Evolutionary conservation across 1,140 invertebrate species (phyloP), one percentile per base, ranked within the genome.

Genomic region (Pissodes strobi): DNA sequence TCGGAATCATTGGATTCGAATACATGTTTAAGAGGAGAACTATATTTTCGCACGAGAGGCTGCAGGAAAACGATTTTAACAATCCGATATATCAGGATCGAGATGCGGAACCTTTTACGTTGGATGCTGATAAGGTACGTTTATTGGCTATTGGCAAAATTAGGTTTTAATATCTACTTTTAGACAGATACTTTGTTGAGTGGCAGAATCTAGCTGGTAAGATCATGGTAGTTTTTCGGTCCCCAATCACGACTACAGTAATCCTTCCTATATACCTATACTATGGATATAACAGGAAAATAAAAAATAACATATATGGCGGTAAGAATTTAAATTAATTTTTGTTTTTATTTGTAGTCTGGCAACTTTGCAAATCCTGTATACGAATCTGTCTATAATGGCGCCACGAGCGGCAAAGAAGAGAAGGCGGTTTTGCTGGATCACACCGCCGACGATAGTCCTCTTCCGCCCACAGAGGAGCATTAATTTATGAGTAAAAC

Each of bases 301-400:
- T 41, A 1, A 9, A 22, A 23, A 23, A 49, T 9, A 49, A 49
- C 22, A 2, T 12, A 25, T 5, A 41, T 4, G 4, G 4, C 38
- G 5, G n/a, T n/a, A n/a, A n/a, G n/a, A n/a, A 34, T 22, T n/a
- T 6, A 39, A 56, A 56, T 5, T 18, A 17, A 45, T 17, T 27
- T 3, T 30, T n/a, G 3, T 0, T 19, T 49, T 55, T 66, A 74
- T 73, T 74, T 71, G n/a, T 69, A 79, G 79, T 69, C 78, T 82
- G 83, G 79, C 30, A 91, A 92, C 78, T 93, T 93, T 81, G 88
- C 87, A 19, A 93, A 93, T 80, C 91, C 91, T 2, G 88, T 93
- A 19, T 94, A 93, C 78, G 90, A 93, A 64, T 88, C 87, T 9
- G 86, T 91, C 78, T 91, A 90, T 76, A 83, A 82, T 60, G 80